Percentiles rank a stretch among this genome's conserved stretches.
These are phyloP conservation scores for Marmota flaviventris DNA, from an alignment of 2,113 vertebrate genomes.

Conservation along the genomic window DNA sequence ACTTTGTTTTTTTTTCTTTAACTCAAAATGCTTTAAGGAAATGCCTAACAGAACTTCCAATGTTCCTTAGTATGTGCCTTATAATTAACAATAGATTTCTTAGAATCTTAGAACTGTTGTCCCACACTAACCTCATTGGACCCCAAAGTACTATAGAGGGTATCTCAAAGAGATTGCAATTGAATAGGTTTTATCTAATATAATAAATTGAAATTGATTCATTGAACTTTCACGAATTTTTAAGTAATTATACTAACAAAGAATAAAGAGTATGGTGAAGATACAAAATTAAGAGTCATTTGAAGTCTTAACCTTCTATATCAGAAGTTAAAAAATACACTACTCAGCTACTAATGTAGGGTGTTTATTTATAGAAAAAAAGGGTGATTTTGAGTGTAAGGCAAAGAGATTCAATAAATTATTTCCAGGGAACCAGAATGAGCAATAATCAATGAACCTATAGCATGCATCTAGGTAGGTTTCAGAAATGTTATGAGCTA, in stretches of 20 bases:
- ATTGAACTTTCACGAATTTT: background rate
- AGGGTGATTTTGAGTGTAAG: background rate
- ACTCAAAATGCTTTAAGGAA: background rate
- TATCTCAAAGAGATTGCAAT: background rate
- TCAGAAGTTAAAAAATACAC: background rate
- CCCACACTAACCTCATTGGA: background rate
- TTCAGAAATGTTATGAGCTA: background rate
- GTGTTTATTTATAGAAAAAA: conserved; percentile 3
- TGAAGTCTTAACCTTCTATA: background rate
- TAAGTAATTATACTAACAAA: background rate
- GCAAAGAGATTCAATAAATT: background rate
- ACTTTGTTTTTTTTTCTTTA: background rate
- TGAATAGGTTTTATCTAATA: background rate
- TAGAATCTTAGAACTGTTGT: background rate
- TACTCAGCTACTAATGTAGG: background rate
- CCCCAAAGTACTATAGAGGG: background rate
- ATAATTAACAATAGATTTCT: background rate
- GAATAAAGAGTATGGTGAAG: background rate
- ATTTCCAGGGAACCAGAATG: background rate
- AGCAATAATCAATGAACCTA: background rate
- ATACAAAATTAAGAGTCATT: background rate
- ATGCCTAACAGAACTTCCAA: background rate
- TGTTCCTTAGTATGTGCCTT: background rate
- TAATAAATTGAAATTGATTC: background rate
- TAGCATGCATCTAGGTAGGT: background rate